A percentile compares a stretch with the other conserved stretches of the same genome.
phyloP scores from a whole-genome alignment of 1,140 invertebrate genomes.

The Mylabris phalerata region DNA sequence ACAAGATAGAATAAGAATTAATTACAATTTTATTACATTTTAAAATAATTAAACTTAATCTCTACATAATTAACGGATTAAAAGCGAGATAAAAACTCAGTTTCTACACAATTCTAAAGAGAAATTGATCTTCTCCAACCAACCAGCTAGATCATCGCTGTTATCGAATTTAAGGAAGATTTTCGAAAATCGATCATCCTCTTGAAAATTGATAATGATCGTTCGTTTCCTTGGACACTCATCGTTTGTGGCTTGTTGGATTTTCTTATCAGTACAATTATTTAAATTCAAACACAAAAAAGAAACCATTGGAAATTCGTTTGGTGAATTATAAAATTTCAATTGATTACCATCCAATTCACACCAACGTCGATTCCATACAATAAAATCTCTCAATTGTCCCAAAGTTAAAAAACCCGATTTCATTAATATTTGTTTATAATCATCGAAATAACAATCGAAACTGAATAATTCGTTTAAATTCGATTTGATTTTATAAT shows the following conservation, averaged over 20 bases:
- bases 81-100: too few species aligned
- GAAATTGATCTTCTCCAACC: neutral
- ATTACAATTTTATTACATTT: too few species aligned
- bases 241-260: neutral
- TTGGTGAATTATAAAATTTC: constrained; percentile 2
- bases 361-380: constrained; percentile 10
- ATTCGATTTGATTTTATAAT: too few species aligned
- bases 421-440: neutral
- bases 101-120: neutral
- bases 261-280: neutral
- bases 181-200: neutral
- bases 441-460: neutral
- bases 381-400: neutral
- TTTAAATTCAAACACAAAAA: neutral
- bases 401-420: constrained; percentile 6
- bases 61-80: too few species aligned
- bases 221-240: neutral
- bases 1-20: too few species aligned
- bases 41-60: too few species aligned
- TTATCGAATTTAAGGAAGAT: constrained; percentile 1
- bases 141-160: neutral
- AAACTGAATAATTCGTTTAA: too few species aligned
- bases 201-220: neutral
- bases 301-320: neutral
- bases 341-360: neutral